A percentile compares a stretch with the other conserved stretches of the same genome.
Conservation (phyloP, 2,888 invertebrate species). For the Emmelina monodactyla region DNA sequence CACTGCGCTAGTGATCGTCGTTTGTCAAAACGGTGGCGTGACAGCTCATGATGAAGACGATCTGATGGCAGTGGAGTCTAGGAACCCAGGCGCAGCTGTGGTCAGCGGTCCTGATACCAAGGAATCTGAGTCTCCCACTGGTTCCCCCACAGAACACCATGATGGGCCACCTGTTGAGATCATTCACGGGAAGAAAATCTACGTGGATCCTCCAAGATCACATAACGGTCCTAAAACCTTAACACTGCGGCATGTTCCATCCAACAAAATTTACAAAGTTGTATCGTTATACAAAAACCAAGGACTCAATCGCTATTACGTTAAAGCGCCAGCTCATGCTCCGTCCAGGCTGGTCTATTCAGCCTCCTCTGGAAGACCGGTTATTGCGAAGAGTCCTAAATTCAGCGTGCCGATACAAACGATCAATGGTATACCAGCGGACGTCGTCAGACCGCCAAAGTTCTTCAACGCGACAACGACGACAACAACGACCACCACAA, state of each 20-base stretch:
- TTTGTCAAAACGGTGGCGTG: constrained; percentile 42
- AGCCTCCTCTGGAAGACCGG: constrained; percentile 31
- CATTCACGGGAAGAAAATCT: constrained; percentile 25
- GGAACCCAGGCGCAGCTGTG: constrained; percentile 36
- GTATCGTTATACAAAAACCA: constrained; percentile 24
- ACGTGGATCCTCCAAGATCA: constrained; percentile 27
- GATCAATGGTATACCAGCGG: constrained; percentile 43
- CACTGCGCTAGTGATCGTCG: constrained; percentile 53
- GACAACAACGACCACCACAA: constrained; percentile 33
- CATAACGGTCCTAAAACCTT: constrained; percentile 30
- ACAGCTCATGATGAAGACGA: constrained; percentile 35
- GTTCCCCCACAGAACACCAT: constrained; percentile 42
- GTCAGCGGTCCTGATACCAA: constrained; percentile 39
- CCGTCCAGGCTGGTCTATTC: constrained; percentile 28
- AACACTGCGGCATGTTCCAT: constrained; percentile 26
- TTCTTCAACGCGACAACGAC: constrained; percentile 21
- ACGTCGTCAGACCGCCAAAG: constrained; percentile 41
- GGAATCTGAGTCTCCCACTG: constrained; percentile 18
- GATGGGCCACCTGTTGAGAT: constrained; percentile 28
- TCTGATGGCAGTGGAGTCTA: constrained; percentile 46
- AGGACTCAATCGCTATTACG: constrained; percentile 23
- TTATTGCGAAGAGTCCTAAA: constrained; percentile 34
- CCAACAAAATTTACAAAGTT: constrained; percentile 40
- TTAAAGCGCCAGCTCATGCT: constrained; percentile 24
- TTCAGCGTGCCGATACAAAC: constrained; percentile 47